These are phyloP conservation scores for Amphimedon queenslandica DNA, from an alignment of 37 sponge, comb jelly and placozoan genomes.

Conservation along the genomic window DNA sequence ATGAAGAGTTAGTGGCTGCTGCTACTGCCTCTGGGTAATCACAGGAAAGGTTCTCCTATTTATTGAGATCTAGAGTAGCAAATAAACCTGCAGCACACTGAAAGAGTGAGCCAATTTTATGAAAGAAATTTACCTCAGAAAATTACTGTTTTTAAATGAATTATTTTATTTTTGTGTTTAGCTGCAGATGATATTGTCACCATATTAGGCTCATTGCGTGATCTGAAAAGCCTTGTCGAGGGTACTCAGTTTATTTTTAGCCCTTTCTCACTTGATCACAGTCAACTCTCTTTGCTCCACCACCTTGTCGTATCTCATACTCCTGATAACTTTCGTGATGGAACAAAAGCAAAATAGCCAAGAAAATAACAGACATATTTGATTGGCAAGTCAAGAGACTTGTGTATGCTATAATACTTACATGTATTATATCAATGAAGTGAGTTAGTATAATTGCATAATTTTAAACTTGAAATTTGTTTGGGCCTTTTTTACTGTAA, in stretches of 20 bases:
- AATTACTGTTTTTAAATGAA: too few species aligned
- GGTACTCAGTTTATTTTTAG: constrained; percentile 34
- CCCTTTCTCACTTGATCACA: constrained; percentile 26
- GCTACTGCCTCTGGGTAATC: constrained; percentile 7
- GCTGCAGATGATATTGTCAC: constrained; percentile 12
- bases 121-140: too few species aligned
- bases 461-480: background rate
- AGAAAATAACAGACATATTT: constrained; percentile 23
- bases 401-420: constrained; percentile 48
- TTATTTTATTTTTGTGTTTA: too few species aligned
- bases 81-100: background rate
- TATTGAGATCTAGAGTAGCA: background rate
- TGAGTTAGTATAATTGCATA: too few species aligned
- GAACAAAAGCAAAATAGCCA: constrained; percentile 30
- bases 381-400: constrained; percentile 45
- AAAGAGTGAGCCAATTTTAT: background rate
- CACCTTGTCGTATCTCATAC: constrained; percentile 45
- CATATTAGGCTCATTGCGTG: constrained; percentile 28
- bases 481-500: too few species aligned
- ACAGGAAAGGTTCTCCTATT: background rate
- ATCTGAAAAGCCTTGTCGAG: constrained; percentile 59
- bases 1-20: constrained; percentile 18
- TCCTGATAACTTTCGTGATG: constrained; percentile 36
- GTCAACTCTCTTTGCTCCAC: constrained; percentile 19
- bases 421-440: constrained; percentile 55